Percentiles rank a stretch among this genome's conserved stretches.
Conservation (phyloP, 2,113 vertebrate genomes). For the Dipodomys ordii region DNA sequence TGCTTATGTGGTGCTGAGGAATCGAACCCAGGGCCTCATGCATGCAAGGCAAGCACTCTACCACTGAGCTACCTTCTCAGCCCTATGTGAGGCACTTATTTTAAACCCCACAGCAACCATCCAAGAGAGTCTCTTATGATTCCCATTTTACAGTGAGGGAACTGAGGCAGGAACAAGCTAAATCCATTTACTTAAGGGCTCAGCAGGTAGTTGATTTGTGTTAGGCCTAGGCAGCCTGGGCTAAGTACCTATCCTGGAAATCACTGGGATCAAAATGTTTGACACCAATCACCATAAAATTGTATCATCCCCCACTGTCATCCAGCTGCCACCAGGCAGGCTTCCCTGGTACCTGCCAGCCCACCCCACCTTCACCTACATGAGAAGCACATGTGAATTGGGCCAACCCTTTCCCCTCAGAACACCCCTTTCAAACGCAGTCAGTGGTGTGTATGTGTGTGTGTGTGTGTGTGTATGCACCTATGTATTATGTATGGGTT, state of each 20-base stretch:
- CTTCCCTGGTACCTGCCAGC: not conserved
- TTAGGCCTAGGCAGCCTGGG: not conserved
- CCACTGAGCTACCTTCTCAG: too few relatives aligned
- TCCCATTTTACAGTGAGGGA: not conserved
- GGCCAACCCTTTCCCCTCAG: not conserved
- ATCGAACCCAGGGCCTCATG: too few relatives aligned
- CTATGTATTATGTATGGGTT: fast-evolving
- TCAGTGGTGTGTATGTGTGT: not conserved
- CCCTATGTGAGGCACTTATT: too few relatives aligned
- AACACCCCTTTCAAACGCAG: not conserved
- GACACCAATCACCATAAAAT: not conserved
- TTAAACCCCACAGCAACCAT: not conserved
- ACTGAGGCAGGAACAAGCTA: not conserved
- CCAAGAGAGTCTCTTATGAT: not conserved
- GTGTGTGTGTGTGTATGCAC: not conserved
- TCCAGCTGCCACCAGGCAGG: not conserved
- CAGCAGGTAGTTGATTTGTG: not conserved
- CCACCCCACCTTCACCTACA: not conserved
- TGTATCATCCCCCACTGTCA: not conserved
- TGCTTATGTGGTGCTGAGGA: too few relatives aligned
- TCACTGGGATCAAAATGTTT: not conserved
- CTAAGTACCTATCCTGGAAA: not conserved
- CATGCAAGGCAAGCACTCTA: too few relatives aligned
- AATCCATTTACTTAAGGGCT: not conserved
- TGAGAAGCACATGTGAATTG: not conserved